Base-by-base conservation (phyloP, 2,888 invertebrate species). In the Chloroclystis v-ata region DNA sequence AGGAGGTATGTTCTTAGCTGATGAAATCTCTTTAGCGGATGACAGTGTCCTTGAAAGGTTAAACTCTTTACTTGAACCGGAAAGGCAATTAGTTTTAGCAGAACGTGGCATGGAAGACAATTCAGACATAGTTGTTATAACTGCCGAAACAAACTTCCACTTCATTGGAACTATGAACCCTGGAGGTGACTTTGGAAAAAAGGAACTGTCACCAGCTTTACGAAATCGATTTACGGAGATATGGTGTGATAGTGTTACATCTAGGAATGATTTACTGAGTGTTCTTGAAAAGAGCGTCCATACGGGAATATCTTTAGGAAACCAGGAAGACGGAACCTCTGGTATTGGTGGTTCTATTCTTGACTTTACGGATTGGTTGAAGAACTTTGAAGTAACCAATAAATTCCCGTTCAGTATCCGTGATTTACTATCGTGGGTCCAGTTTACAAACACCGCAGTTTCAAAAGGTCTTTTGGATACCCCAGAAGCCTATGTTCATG, bases 101-200 rank as follows among this genome's bases (percentile, higher is more conserved):
- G 99, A 99, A 84, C 96, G 97, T 73, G 95, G 95, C 5, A 91
- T 91, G 43, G 91, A 91, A 65, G 88, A 86, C 47, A 89, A 80
- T 67, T 89, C 89, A 24, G 87, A 78, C 64, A 89, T 90, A 20
- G 88, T 90, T 38, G 89, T 91, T 24, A 86, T 93, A 2, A 89
- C 94, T 30, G 90, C 92, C 0, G 94, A 95, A 45, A 74, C 91
- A 4, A 90, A 91, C 7, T 99, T 99, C 73, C 93, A 95, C 62
- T 95, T 99, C 66, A 91, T 99, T 47, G 97, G 97, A 1, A 99
- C 99, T 0, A 99, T 99, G 99, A 99, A 99, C 87, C 99, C 99
- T 5, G 98, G 99, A 8, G 99, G 99, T 0, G 99, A 99, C 89
- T 99, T 96, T 75, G 99, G 99, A 2, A 99, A 99, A 76, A 99